A percentile compares a stretch with the other conserved stretches of the same genome.
These are phyloP conservation scores for Hoplostethus mediterraneus DNA, from an alignment of 2,797 vertebrate genomes.

Conservation along the genomic window DNA sequence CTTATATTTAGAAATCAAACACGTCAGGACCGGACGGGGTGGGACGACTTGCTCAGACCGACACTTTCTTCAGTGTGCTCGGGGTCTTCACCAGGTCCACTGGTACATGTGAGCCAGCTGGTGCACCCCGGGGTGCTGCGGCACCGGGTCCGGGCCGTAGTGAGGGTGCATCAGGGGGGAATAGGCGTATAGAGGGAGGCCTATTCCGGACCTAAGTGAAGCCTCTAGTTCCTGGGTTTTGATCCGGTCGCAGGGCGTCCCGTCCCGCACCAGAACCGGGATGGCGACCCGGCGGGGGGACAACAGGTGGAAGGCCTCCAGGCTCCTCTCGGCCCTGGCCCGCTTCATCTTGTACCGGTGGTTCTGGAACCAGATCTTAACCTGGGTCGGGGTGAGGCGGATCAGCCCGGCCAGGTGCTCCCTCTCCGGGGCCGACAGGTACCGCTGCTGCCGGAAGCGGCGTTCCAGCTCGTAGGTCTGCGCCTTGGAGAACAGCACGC, in stretches of 20 bases:
- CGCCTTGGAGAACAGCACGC: conserved; percentile 89
- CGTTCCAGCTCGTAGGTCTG: conserved; percentile 89
- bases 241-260: conserved; percentile 87
- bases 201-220: conserved; percentile 85
- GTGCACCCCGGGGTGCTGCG: conserved; percentile 87
- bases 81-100: conserved; percentile 91
- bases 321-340: conserved; percentile 88
- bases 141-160: conserved; percentile 84
- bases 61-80: too few relatives aligned
- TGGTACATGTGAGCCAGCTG: conserved; percentile 90
- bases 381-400: conserved; percentile 78
- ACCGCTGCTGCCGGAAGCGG: conserved; percentile 87
- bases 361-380: conserved; percentile 85
- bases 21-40: neutral
- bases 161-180: conserved; percentile 79
- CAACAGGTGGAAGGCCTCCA: conserved; percentile 87
- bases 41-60: too few relatives aligned
- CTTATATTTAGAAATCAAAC: too few relatives aligned
- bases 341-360: conserved; percentile 88
- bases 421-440: conserved; percentile 88
- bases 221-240: conserved; percentile 89
- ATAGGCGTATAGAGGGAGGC: conserved; percentile 56
- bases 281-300: conserved; percentile 88
- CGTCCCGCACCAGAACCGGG: conserved; percentile 90
- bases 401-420: conserved; percentile 88